Evolutionary conservation across 2,888 invertebrate genomes (phyloP), one percentile per base, ranked within the genome.

Genomic region (Seira musarum): DNA sequence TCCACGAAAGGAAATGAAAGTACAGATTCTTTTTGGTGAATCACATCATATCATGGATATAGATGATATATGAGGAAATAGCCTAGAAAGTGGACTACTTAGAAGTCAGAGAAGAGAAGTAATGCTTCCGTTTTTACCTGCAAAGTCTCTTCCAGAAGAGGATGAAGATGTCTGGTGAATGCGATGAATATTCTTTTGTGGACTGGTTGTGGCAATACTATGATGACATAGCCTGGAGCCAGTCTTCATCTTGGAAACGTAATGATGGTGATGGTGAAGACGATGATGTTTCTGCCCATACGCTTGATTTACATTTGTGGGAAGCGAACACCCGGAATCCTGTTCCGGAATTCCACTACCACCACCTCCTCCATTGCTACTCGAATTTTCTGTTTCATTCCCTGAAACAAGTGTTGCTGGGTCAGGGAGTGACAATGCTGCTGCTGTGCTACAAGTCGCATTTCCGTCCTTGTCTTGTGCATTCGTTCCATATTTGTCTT

Each of bases 151-250:
- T 19, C 79, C 76, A 1, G 83, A 71, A 13, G 78, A 76, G 1
- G 74, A 70, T 1, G 60, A 19, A 21, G 83, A 70, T 3, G 81
- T 49, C 61, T 83, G 83, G 64, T 83, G 83, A 10, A 82, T 69
- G 2, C 83, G 79, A 61, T 84, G 86, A 65, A 86, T 83, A 68
- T 85, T 87, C 69, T 84, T 84, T 67, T 86, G 86, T 8, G 87
- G 87, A 77, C 85, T 85, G 10, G 85, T 73, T 1, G 84, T 85
- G 2, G 84, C 77, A 67, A 85, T 68, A 64, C 85, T 87, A 74
- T 87, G 87, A 79, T 87, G 84, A 64, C 87, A 87, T 8, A 87
- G 82, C 25, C 87, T 72, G 17, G 87, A 87, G 22, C 87, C 87
- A 1, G 87, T 87, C 40, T 85, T 79, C 79, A 80, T 82, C 22